Evolutionary conservation across 2,113 vertebrate species (phyloP).

Genomic region (Megalops atlanticus): DNA sequence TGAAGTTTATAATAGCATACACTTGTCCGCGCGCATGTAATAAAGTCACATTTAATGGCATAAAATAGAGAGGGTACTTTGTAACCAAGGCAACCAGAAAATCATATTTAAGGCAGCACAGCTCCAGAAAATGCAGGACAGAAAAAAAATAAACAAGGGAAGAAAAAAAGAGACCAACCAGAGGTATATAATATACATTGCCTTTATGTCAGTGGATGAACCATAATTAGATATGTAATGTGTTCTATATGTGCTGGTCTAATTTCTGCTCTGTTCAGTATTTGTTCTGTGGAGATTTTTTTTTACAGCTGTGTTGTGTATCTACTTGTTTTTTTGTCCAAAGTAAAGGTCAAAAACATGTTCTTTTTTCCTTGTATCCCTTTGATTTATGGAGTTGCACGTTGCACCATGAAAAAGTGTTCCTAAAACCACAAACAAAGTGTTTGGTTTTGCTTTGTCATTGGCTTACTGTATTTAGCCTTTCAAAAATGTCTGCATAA

Average conservation of each 20-base stretch:
- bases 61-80: conserved; percentile 41
- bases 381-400: too few species aligned
- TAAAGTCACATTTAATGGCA: conserved; percentile 50
- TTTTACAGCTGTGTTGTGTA: too few species aligned
- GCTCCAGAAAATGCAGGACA: conserved; percentile 20
- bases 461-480: background rate
- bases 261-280: background rate
- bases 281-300: background rate
- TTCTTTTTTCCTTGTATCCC: too few species aligned
- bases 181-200: background rate
- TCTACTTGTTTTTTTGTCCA: too few species aligned
- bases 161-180: background rate
- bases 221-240: background rate
- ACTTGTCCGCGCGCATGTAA: conserved; percentile 38
- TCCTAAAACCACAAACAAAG: too few species aligned
- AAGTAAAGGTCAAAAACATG: too few species aligned
- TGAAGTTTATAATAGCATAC: conserved; percentile 51
- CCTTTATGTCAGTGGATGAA: background rate
- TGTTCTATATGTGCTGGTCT: background rate
- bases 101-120: conserved; percentile 27
- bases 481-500: background rate
- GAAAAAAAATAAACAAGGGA: conserved; percentile 15
- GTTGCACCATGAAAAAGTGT: too few species aligned
- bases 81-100: conserved; percentile 47
- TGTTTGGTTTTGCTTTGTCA: too few species aligned